Evolutionary conservation across 1,140 invertebrate species (phyloP).

Genomic region (Drosophila rufa): DNA sequence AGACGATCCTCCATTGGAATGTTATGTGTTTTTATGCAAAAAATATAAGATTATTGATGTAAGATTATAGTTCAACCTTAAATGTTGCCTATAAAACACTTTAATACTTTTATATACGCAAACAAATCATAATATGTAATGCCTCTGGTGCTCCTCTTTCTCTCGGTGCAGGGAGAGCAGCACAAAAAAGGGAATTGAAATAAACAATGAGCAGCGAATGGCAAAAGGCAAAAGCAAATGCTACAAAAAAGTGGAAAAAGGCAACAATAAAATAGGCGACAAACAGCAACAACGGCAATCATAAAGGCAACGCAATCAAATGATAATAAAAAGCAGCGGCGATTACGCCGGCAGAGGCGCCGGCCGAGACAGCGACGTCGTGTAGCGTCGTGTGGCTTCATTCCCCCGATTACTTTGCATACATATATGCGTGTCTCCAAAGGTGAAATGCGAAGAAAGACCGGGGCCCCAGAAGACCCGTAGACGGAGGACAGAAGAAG

Average conservation of each 20-base stretch:
- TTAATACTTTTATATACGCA: neutral
- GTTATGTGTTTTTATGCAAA: too few relatives aligned
- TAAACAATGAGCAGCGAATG: slow-evolving; percentile 63
- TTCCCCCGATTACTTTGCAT: slow-evolving; percentile 74
- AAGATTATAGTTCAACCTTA: too few relatives aligned
- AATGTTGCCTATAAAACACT: too few relatives aligned
- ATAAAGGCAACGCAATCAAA: slow-evolving; percentile 77
- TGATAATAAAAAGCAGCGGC: slow-evolving; percentile 81
- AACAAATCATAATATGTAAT: neutral
- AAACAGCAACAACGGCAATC: slow-evolving; percentile 63
- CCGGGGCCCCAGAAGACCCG: slow-evolving; percentile 11
- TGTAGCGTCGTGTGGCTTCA: slow-evolving; percentile 17
- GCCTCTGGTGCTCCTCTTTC: slow-evolving; percentile 1
- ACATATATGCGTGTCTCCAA: slow-evolving; percentile 57
- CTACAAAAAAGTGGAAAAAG: slow-evolving; percentile 36
- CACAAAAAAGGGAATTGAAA: slow-evolving; percentile 66
- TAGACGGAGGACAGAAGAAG: slow-evolving; percentile 55
- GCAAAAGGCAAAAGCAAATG: slow-evolving; percentile 49
- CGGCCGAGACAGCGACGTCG: slow-evolving; percentile 9
- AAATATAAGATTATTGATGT: too few relatives aligned
- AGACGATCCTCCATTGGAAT: too few relatives aligned
- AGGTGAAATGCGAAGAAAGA: slow-evolving; percentile 69
- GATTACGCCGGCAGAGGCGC: slow-evolving; percentile 64
- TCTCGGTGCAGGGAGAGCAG: slow-evolving; percentile 17
- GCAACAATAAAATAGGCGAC: slow-evolving; percentile 56